A percentile compares a stretch with the other conserved stretches of the same genome.
phyloP scores from a whole-genome alignment of 2,888 invertebrate species.

The Nesidiocoris tenuis region DNA sequence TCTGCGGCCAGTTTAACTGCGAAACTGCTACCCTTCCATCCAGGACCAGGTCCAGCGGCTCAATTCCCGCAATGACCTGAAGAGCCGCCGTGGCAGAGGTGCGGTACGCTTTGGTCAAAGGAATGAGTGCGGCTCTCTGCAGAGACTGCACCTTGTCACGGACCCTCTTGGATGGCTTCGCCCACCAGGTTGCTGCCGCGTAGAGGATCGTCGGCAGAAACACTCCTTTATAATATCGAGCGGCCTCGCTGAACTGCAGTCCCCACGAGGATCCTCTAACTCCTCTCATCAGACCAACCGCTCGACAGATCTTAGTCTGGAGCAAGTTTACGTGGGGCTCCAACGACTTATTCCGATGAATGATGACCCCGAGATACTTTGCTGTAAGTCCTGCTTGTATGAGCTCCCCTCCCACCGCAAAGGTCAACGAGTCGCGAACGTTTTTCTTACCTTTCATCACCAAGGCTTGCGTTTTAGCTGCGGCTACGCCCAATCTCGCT shows the following conservation, averaged over 20 bases:
- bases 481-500: neutral
- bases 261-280: no score
- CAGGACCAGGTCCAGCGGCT: slow-evolving; percentile 3
- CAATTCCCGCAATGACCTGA: slow-evolving; percentile 2
- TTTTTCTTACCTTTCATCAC: neutral
- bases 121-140: neutral
- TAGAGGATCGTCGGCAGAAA: slow-evolving; percentile 12
- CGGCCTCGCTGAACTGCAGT: no score
- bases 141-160: neutral
- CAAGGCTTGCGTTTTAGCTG: neutral
- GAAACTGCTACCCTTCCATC: no score
- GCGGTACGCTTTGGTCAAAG: neutral
- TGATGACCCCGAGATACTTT: no score
- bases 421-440: no score
- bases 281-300: no score
- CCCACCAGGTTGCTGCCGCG: neutral
- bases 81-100: neutral
- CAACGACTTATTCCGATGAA: no score
- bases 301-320: no score
- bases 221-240: slow-evolving; percentile 5
- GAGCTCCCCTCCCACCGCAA: no score
- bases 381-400: no score
- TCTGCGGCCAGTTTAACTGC: no score
- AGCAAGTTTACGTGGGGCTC: no score
- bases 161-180: neutral